Conservation (phyloP, 2,113 vertebrate genomes). For the Phylloscopus whistleri region DNA sequence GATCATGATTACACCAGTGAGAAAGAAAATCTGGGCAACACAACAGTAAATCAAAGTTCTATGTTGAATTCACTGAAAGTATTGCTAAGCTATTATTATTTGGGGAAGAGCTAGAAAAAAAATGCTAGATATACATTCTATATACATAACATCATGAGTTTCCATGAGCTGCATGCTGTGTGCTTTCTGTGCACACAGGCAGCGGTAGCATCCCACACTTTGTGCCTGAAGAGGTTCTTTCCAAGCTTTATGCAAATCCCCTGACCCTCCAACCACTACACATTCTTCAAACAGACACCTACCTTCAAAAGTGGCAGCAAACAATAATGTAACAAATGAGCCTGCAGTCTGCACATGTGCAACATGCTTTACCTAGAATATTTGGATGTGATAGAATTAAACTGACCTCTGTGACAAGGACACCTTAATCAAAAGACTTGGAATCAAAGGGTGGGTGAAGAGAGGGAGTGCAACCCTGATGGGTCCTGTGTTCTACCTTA, state of each 20-base stretch:
- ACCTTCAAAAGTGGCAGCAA: slow-evolving; percentile 89
- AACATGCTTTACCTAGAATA: slow-evolving; percentile 71
- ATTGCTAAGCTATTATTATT: not conserved
- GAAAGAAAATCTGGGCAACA: not conserved
- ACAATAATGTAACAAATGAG: slow-evolving; percentile 96
- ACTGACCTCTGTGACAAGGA: slow-evolving; percentile 86
- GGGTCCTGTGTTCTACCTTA: slow-evolving; percentile 2
- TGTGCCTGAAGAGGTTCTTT: slow-evolving; percentile 49
- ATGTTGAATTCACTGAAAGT: slow-evolving; percentile 4
- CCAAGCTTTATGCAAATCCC: slow-evolving; percentile 88
- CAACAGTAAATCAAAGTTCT: not conserved
- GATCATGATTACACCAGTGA: not conserved
- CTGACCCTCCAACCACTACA: slow-evolving; percentile 82
- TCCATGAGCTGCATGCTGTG: not conserved
- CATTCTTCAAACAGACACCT: slow-evolving; percentile 98
- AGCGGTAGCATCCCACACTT: not conserved
- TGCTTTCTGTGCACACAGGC: slow-evolving; percentile 39
- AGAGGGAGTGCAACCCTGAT: not conserved
- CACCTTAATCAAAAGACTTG: slow-evolving; percentile 72
- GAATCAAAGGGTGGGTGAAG: not conserved
- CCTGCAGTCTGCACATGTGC: slow-evolving; percentile 78
- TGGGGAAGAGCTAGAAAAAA: not conserved
- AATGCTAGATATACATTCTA: not conserved
- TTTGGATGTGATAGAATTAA: slow-evolving; percentile 76
- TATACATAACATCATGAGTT: not conserved